phyloP scores from a whole-genome alignment of 2,888 invertebrate genomes.

The Aphodius granarius region DNA sequence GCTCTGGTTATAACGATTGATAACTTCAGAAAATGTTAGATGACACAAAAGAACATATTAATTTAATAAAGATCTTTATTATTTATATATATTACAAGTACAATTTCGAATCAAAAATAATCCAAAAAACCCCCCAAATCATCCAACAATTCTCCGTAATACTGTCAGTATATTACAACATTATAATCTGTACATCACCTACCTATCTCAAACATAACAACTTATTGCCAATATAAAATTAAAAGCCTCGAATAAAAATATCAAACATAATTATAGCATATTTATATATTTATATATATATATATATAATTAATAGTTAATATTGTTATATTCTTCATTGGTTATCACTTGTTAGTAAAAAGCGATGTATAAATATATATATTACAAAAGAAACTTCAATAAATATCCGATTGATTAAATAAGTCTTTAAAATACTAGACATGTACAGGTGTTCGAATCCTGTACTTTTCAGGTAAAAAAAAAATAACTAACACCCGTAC shows the following conservation, averaged over 20 bases:
- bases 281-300: no score
- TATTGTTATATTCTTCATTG: not conserved
- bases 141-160: not conserved
- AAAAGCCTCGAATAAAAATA: not conserved
- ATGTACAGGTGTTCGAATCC: no score
- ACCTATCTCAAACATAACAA: not conserved
- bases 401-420: not conserved
- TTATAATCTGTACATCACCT: not conserved
- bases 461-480: no score
- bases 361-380: not conserved
- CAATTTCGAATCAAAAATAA: not conserved
- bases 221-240: not conserved
- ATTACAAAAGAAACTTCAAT: not conserved
- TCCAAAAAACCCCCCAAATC: not conserved
- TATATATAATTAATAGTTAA: not conserved
- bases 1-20: no score
- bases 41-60: not conserved
- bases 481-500: no score
- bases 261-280: not conserved
- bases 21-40: no score
- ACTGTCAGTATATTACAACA: not conserved
- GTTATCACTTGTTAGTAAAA: not conserved
- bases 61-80: not conserved
- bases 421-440: not conserved
- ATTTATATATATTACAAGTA: not conserved